Conservation (phyloP, 2,888 invertebrate genomes). For the Ophraella communa region DNA sequence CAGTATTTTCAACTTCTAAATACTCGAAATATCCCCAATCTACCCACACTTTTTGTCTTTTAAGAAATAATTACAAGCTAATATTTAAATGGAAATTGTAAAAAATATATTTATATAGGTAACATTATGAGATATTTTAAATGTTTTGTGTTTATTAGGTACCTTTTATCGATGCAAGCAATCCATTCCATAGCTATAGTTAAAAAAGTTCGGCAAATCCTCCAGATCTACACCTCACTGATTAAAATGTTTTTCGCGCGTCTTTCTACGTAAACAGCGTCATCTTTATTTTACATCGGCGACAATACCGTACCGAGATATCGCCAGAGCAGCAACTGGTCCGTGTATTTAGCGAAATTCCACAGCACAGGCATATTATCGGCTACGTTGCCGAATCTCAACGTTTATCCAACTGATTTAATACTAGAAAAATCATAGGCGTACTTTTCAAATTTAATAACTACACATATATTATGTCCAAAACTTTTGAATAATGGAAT, state of each 20-base stretch:
- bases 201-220: not conserved
- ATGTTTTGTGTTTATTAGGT: too few relatives aligned
- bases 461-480: too few relatives aligned
- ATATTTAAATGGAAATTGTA: too few relatives aligned
- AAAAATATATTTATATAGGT: too few relatives aligned
- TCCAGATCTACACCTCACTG: conserved; percentile 6
- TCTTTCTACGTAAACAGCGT: conserved; percentile 1
- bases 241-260: conserved; percentile 2
- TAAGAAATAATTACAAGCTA: too few relatives aligned
- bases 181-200: conserved; percentile 46
- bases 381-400: not conserved
- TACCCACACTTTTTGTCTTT: too few relatives aligned
- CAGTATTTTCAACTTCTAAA: too few relatives aligned
- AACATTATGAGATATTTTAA: too few relatives aligned
- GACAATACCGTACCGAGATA: conserved; percentile 2
- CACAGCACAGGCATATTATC: not conserved
- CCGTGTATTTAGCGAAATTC: conserved; percentile 1
- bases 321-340: conserved; percentile 4
- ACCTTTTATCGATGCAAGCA: conserved; percentile 48
- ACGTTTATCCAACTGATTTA: not conserved
- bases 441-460: too few relatives aligned
- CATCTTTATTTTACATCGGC: not conserved
- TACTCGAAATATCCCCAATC: too few relatives aligned
- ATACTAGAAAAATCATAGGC: too few relatives aligned
- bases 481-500: too few relatives aligned